Base-by-base conservation (phyloP, 2,113 vertebrate species). In the Anolis sagrei region DNA sequence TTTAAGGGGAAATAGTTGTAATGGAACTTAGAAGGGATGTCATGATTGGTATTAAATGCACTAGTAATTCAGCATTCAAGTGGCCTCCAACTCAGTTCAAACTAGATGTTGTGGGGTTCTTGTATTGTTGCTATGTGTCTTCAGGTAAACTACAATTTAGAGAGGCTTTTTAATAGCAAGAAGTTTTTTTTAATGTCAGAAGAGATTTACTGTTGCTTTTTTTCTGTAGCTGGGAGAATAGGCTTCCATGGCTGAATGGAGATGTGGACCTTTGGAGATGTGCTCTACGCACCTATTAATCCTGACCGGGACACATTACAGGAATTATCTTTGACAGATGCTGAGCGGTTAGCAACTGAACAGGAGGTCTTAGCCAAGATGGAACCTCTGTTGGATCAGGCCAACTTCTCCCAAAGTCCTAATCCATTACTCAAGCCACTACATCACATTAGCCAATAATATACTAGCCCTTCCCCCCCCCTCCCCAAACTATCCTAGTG, bases 261-360 rank as follows among this genome's bases (percentile, higher is more conserved):
- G 8, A 66, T 66, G 4, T 27, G 21, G 27, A 66, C 23, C 64
- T 27, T 23, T 7, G 23, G n/a, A n/a, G n/a, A n/a, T n/a, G n/a
- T 83, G 4, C 81, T 94, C 18, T 95, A 95, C 76, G 89, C 93
- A 73, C 95, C 95, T 68, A 95, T 96, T 87, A 95, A 96, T 76
- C 95, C 95, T 0, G 95, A 96, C 86, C 90, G 91, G 36, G 95
- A 96, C 74, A 95, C 94, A 5, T 82, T 94, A 0, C 88, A 94
- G 21, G 89, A 95, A 72, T 88, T 90, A 1, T 89, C 75, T 0
- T 91, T 96, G 29, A 90, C 90, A 0, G 93, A 95, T 6, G 66
- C 88, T 0, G 91, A 95, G 87, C 94, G 91, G 21, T 84, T 95
- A 69, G 84, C 85, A 68, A 94, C 85, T 0, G 95, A 96, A 85